phyloP scores from a whole-genome alignment of 2,888 invertebrate species.

The Brachynemurus nebulosus region DNA sequence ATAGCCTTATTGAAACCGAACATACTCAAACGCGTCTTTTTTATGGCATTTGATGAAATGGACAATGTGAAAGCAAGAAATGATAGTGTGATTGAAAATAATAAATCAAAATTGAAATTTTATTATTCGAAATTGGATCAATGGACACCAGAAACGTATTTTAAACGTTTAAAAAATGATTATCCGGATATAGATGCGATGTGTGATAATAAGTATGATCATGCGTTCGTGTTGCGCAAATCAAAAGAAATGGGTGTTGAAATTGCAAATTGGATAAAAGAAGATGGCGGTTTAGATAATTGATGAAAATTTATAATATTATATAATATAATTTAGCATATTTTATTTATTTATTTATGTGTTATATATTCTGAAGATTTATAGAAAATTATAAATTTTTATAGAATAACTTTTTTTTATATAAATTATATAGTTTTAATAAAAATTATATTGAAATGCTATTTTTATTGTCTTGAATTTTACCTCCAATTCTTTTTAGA shows the following conservation, averaged over 20 bases:
- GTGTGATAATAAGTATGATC: constrained; percentile 51
- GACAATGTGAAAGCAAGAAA: constrained; percentile 54
- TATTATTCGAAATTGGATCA: constrained; percentile 68
- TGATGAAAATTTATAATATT: no score
- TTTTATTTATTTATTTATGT: no score
- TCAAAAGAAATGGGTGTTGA: constrained; percentile 39
- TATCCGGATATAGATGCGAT: constrained; percentile 46
- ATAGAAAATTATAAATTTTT: no score
- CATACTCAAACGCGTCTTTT: constrained; percentile 48
- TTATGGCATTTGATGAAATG: constrained; percentile 70
- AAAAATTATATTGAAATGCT: no score
- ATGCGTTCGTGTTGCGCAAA: constrained; percentile 66
- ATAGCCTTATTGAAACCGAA: constrained; percentile 42
- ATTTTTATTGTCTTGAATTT: no score
- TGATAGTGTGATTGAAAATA: constrained; percentile 38
- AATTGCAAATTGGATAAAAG: constrained; percentile 25
- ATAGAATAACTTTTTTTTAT: no score
- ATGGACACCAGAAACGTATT: constrained; percentile 70
- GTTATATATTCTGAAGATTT: no score
- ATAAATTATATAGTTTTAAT: no score
- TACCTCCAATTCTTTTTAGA: no score
- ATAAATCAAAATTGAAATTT: constrained; percentile 53
- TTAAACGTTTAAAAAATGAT: constrained; percentile 43
- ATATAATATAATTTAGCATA: no score
- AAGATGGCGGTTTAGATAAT: no score